Base-by-base conservation (phyloP, 2,888 invertebrate species). In the Schizotus pectinicornis region DNA sequence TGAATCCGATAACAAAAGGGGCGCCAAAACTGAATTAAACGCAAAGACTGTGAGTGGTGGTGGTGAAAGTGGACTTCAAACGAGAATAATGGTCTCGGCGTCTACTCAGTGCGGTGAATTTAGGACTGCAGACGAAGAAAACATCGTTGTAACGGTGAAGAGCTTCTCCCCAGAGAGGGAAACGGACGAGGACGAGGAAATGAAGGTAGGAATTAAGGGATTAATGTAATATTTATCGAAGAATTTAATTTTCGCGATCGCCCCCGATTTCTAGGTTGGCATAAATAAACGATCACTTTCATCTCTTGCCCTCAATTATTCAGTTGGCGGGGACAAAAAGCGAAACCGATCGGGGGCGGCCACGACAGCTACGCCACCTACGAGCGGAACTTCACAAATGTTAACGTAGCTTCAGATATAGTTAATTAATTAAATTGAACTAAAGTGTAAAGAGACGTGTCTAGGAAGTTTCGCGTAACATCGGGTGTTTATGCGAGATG, bases 91-190 rank as follows among this genome's bases (percentile, higher is more conserved):
- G 5, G 49, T 41, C 8, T 41, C 57, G 1, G 41, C 42, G 8
- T 22, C 35, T n/a, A 52, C 52, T 12, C 72, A 72, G 55, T 72
- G 71, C 52, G 71, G 72, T 9, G 67, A 68, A 56, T 47, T 55
- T n/a, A 50, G 60, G 33, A 66, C 66, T n/a, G 67, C 65, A 2
- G 71, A 71, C 51, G 69, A 69, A 45, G 70, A 71, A 47, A 71
- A 71, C 51, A 73, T 71, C 9, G 67, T 71, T 7, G 70, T 73
- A 33, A 62, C 66, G 56, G 43, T 50, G 8, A 70, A 63, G 48
- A 64, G 62, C 53, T 63, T 55, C 36, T 71, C 71, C 35, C 73
- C 58, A 34, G 35, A 38, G 30, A 33, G 56, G 36, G 47, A 52
- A 36, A 31, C 36, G 32, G 56, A 50, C 3, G 35, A 33, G 6